Conservation (phyloP, 2,888 invertebrate genomes). For the Ochropleura plecta region DNA sequence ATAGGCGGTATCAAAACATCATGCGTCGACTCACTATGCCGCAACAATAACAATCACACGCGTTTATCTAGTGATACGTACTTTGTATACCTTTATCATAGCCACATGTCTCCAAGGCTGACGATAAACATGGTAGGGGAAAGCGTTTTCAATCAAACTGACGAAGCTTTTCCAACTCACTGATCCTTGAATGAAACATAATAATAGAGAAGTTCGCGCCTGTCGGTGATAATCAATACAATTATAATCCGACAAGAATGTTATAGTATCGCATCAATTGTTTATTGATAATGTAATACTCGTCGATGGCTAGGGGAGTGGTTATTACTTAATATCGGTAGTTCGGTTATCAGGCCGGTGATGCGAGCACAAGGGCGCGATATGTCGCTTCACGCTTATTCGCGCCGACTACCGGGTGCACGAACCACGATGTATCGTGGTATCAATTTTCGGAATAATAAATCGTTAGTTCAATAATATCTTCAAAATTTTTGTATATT, state of each 20-base stretch:
- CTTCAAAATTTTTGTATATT: slow-evolving; percentile 1
- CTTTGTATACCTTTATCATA: slow-evolving; percentile 63
- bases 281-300: slow-evolving; percentile 82
- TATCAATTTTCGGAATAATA: slow-evolving; percentile 85
- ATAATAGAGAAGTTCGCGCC: slow-evolving; percentile 30
- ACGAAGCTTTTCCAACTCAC: slow-evolving; percentile 36
- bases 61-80: slow-evolving; percentile 65
- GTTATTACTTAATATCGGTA: slow-evolving; percentile 87
- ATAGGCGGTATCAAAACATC: slow-evolving; percentile 81
- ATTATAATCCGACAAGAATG: slow-evolving; percentile 66
- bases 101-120: slow-evolving; percentile 47
- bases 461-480: slow-evolving; percentile 80
- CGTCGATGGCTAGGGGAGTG: slow-evolving; percentile 84
- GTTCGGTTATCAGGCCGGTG: slow-evolving; percentile 85
- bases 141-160: slow-evolving; percentile 24
- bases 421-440: slow-evolving; percentile 79
- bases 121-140: slow-evolving; percentile 27
- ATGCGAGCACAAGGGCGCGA: slow-evolving; percentile 85
- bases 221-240: slow-evolving; percentile 65
- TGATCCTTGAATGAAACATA: slow-evolving; percentile 29
- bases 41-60: slow-evolving; percentile 73
- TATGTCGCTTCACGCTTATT: slow-evolving; percentile 81
- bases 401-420: slow-evolving; percentile 72
- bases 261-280: slow-evolving; percentile 75
- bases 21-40: slow-evolving; percentile 70